Percentiles rank a stretch among this genome's conserved stretches.
Evolutionary conservation across 2,797 vertebrate genomes (phyloP).

Genomic region (Bradypodion pumilum): DNA sequence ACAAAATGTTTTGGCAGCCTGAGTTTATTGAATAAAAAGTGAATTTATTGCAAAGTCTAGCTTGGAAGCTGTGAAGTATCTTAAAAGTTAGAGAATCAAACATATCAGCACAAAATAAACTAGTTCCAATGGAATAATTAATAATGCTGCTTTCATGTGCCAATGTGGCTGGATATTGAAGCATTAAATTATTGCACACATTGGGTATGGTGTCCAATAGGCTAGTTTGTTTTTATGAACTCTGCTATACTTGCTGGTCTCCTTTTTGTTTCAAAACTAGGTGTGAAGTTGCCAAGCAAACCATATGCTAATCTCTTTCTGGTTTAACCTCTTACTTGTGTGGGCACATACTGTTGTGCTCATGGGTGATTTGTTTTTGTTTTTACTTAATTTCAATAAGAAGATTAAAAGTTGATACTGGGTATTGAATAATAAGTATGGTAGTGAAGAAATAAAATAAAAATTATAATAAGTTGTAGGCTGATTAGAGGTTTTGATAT

Average conservation of each 20-base stretch:
- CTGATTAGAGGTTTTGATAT: no score
- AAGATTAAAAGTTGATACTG: no score
- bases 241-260: background rate
- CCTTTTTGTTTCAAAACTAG: no score
- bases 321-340: no score
- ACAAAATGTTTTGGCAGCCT: constrained; percentile 29
- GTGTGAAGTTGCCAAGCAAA: no score
- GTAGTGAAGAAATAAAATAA: no score
- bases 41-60: constrained; percentile 17
- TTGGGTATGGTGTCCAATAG: background rate
- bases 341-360: no score
- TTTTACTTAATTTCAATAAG: no score
- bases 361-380: no score
- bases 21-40: constrained; percentile 29
- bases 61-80: background rate
- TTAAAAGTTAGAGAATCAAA: constrained; percentile 32
- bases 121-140: constrained; percentile 33
- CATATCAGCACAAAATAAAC: constrained; percentile 32
- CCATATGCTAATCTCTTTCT: no score
- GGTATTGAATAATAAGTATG: no score
- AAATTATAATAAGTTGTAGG: no score
- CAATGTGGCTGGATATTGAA: constrained; percentile 8
- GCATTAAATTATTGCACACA: background rate
- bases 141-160: constrained; percentile 35
- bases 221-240: background rate